Evolutionary conservation across 2,797 vertebrate species (phyloP).

Genomic region (Luscinia megarhynchos): DNA sequence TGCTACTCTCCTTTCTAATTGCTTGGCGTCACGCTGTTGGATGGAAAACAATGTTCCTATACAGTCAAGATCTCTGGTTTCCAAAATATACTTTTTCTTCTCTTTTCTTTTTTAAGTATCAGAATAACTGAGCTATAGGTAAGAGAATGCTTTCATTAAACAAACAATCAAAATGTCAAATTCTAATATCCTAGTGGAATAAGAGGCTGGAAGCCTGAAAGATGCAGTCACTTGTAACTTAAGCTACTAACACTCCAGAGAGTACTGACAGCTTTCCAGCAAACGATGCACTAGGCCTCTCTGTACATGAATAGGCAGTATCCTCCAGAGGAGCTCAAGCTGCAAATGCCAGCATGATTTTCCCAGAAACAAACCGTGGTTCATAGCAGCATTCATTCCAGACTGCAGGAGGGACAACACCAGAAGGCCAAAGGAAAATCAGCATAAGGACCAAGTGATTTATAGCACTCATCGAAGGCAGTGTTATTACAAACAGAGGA

Average conservation of each 20-base stretch:
- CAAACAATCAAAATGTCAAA: slow-evolving; percentile 20
- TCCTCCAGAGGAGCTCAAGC: slow-evolving; percentile 46
- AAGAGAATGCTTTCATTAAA: not conserved
- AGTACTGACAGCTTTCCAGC: slow-evolving; percentile 43
- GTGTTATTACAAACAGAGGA: slow-evolving; percentile 38
- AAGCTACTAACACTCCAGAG: slow-evolving; percentile 19
- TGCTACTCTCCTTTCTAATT: not conserved
- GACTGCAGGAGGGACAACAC: slow-evolving; percentile 24
- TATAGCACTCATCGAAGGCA: not conserved
- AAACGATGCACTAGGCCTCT: slow-evolving; percentile 1
- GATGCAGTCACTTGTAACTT: slow-evolving; percentile 24
- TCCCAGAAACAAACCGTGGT: slow-evolving; percentile 62
- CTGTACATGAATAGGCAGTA: not conserved
- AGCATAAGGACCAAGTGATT: slow-evolving; percentile 35
- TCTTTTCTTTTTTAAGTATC: not conserved
- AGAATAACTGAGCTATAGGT: not conserved
- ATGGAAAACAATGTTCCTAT: not conserved
- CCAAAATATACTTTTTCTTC: not conserved
- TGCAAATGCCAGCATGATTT: slow-evolving; percentile 41
- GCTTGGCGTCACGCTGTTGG: fast-evolving
- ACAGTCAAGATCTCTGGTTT: not conserved
- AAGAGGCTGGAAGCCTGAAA: slow-evolving; percentile 12
- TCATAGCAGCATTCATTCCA: slow-evolving; percentile 43
- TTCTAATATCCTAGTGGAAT: slow-evolving; percentile 25
- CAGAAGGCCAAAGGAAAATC: slow-evolving; percentile 57